Evolutionary conservation across 2,797 vertebrate species (phyloP).

Genomic region (Gallinago solitaria): DNA sequence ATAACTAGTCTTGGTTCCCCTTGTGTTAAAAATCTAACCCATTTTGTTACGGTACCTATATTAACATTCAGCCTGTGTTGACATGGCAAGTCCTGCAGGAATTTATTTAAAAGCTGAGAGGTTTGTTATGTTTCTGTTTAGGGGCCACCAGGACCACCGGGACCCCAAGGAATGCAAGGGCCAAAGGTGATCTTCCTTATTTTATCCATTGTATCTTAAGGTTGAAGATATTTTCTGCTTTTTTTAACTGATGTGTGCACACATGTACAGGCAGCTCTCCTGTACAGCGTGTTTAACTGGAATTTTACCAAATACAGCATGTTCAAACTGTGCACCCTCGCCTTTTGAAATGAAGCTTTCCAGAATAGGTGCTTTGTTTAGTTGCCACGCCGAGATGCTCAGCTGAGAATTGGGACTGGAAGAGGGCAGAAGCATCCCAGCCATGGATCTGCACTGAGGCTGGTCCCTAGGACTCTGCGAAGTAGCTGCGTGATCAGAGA

Average conservation of each 20-base stretch:
- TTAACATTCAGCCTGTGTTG: not conserved
- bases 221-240: not conserved
- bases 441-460: not conserved
- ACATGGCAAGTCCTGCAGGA: not conserved
- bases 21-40: not conserved
- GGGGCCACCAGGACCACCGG: slow-evolving; percentile 95
- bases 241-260: not conserved
- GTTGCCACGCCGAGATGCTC: not conserved
- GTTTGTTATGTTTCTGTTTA: slow-evolving; percentile 68
- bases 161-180: slow-evolving; percentile 88
- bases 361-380: not conserved
- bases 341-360: not conserved
- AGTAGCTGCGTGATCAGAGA: not conserved
- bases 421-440: not conserved
- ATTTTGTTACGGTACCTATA: not conserved
- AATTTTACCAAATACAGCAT: not conserved
- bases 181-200: slow-evolving; percentile 83
- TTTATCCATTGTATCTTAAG: not conserved
- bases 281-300: not conserved
- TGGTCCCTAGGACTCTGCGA: not conserved
- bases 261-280: not conserved
- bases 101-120: not conserved
- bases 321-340: not conserved
- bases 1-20: not conserved
- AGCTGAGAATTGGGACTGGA: not conserved